phyloP scores from a whole-genome alignment of 2,888 invertebrate genomes.

The Hermodice carunculata region DNA sequence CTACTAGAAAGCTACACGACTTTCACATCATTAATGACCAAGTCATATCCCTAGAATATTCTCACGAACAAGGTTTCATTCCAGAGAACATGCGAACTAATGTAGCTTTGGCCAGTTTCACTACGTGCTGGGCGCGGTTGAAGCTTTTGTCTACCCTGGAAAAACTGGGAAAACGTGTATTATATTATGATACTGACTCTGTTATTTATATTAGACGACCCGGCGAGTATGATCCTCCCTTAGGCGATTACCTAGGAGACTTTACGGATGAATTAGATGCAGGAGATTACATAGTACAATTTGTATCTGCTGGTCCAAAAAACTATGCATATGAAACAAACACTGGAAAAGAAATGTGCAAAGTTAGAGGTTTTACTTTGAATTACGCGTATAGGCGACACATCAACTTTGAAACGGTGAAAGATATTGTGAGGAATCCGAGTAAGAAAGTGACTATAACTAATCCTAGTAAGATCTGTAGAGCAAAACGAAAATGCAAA shows the following conservation, averaged over 20 bases:
- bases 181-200: conserved; percentile 67
- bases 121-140: conserved; percentile 60
- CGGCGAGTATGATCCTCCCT: conserved; percentile 6
- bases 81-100: not conserved
- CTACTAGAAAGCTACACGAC: not conserved
- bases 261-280: conserved; percentile 41
- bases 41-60: not conserved
- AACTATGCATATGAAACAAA: conserved; percentile 26
- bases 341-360: conserved; percentile 36
- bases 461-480: not conserved
- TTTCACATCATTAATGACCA: not conserved
- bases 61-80: not conserved
- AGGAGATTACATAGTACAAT: conserved; percentile 45
- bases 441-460: not conserved
- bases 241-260: conserved; percentile 32
- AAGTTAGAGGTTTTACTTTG: conserved; percentile 49
- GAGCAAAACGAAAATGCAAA: not conserved
- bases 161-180: conserved; percentile 47
- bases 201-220: conserved; percentile 50
- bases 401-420: conserved; percentile 42
- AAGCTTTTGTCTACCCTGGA: conserved; percentile 60
- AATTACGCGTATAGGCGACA: conserved; percentile 32
- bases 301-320: conserved; percentile 26
- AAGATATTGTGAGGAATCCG: not conserved
- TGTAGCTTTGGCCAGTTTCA: conserved; percentile 60